Percentiles rank a stretch among this genome's conserved stretches.
Evolutionary conservation across 2,797 vertebrate genomes (phyloP).

Genomic region (Melanotaenia maccullochi): DNA sequence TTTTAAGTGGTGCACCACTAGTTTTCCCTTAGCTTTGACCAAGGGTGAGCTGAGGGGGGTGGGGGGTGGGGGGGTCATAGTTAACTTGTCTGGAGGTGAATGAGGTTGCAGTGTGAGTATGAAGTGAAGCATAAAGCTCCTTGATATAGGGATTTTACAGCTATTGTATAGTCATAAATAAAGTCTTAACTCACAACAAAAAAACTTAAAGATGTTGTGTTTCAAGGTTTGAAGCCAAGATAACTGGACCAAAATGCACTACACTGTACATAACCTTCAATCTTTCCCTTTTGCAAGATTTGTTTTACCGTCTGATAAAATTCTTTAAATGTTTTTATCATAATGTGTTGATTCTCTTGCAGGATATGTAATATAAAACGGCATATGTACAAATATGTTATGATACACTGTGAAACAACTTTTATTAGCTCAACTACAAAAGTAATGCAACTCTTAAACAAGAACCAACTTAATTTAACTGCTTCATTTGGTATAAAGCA

Average conservation of each 20-base stretch:
- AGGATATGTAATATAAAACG: not conserved
- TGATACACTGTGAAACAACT: not conserved
- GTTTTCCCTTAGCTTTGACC: slow-evolving; percentile 61
- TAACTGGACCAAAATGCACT: not conserved
- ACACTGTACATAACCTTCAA: not conserved
- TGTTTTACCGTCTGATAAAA: not conserved
- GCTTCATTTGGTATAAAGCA: no score
- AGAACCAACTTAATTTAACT: no score
- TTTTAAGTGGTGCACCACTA: slow-evolving; percentile 70
- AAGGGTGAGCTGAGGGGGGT: slow-evolving; percentile 48
- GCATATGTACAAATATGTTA: not conserved
- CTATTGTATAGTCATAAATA: slow-evolving; percentile 45
- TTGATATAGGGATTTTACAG: slow-evolving; percentile 52
- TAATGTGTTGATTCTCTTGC: no score
- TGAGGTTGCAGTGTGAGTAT: slow-evolving; percentile 62
- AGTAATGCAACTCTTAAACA: no score
- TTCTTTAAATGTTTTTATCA: not conserved
- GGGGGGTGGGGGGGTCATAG: slow-evolving; percentile 39
- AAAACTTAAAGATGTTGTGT: slow-evolving; percentile 45
- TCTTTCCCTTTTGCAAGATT: not conserved
- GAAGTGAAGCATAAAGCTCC: slow-evolving; percentile 59
- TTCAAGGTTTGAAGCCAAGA: slow-evolving; percentile 8
- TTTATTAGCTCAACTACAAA: no score
- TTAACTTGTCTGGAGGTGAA: slow-evolving; percentile 75
- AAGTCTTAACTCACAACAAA: slow-evolving; percentile 35